These are phyloP conservation scores for Apostichopus japonicus DNA, from an alignment of 35 echinoderm and acorn worm species.

Conservation along the genomic window DNA sequence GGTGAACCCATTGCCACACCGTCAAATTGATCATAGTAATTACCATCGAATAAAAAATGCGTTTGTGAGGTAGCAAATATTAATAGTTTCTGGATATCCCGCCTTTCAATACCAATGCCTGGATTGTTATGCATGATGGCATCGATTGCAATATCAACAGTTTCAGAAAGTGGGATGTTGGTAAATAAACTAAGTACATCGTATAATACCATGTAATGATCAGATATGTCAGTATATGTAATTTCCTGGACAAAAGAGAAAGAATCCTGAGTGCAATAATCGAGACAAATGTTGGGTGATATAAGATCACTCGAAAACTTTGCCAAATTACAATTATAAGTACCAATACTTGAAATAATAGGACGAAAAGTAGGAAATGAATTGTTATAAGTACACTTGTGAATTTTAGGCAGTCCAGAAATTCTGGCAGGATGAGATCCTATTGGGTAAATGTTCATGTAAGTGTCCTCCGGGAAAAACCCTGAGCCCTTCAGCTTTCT, in stretches of 20 bases:
- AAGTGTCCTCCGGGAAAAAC: background rate
- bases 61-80: too few relatives aligned
- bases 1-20: conserved; percentile 24
- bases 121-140: too few relatives aligned
- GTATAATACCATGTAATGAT: too few relatives aligned
- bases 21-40: conserved; percentile 13
- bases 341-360: conserved; percentile 20
- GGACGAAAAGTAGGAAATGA: conserved; percentile 18
- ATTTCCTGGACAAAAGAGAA: too few relatives aligned
- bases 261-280: too few relatives aligned
- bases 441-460: background rate
- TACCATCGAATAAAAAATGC: conserved; percentile 2
- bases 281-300: background rate
- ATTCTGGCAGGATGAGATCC: conserved; percentile 10
- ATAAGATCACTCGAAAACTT: background rate
- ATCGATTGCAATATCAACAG: too few relatives aligned
- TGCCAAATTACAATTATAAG: background rate
- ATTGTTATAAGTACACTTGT: conserved; percentile 16
- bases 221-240: too few relatives aligned
- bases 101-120: background rate
- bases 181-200: too few relatives aligned
- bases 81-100: background rate
- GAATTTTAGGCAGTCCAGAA: conserved; percentile 9
- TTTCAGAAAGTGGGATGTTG: too few relatives aligned
- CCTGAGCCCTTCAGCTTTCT: background rate